These are phyloP conservation scores for Ditula angustiorana DNA, from an alignment of 2,888 invertebrate species.

Conservation along the genomic window DNA sequence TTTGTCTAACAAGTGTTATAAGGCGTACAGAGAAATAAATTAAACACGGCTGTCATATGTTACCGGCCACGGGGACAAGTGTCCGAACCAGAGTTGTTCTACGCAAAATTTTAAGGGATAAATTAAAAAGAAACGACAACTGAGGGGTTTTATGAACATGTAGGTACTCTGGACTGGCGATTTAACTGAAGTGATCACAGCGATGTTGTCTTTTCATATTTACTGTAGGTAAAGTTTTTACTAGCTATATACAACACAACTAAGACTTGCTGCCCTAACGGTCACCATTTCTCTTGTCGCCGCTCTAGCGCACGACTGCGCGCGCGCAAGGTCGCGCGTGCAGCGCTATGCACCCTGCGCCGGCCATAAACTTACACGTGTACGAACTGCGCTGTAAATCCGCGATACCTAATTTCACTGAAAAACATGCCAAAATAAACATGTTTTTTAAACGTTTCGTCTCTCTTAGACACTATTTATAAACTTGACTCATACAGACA, in stretches of 20 bases:
- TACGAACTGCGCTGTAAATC: constrained; percentile 46
- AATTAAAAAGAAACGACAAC: too few species aligned
- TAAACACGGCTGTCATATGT: too few species aligned
- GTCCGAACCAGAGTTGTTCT: too few species aligned
- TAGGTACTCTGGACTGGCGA: too few species aligned
- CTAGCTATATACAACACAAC: background rate
- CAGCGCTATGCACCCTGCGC: constrained; percentile 55
- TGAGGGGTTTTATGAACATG: too few species aligned
- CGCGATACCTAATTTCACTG: constrained; percentile 22
- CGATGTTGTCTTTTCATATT: background rate
- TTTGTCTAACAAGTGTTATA: too few species aligned
- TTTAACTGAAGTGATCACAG: background rate
- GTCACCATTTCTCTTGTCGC: constrained; percentile 5
- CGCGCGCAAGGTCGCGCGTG: constrained; percentile 60
- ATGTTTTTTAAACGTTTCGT: background rate
- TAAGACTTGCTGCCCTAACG: constrained; percentile 9
- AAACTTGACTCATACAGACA: background rate
- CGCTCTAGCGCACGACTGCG: constrained; percentile 12
- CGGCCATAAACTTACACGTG: constrained; percentile 71
- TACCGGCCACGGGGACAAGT: too few species aligned
- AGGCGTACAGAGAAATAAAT: too few species aligned
- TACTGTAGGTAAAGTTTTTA: background rate
- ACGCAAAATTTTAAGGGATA: too few species aligned
- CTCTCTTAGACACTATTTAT: background rate
- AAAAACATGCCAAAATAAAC: constrained; percentile 15